phyloP scores from a whole-genome alignment of 2,113 vertebrate genomes.

The Phocoena phocoena region DNA sequence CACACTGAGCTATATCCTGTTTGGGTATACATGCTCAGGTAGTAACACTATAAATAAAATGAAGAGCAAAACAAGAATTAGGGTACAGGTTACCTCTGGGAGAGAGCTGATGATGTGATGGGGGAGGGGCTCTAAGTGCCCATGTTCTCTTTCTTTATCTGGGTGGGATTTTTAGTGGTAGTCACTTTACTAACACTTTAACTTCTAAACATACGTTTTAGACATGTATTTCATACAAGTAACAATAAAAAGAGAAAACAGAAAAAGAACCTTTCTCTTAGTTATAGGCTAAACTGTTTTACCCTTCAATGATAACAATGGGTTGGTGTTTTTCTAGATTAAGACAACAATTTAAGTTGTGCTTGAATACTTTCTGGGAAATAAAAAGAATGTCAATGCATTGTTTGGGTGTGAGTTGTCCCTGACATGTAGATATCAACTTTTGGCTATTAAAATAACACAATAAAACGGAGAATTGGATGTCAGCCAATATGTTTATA shows the following conservation, averaged over 20 bases:
- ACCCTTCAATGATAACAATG: neutral
- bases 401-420: conserved; percentile 26
- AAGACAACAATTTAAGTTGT: neutral
- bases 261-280: neutral
- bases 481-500: conserved; percentile 6
- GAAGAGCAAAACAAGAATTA: neutral
- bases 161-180: neutral
- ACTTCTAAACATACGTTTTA: neutral
- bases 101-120: neutral
- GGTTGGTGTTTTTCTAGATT: neutral
- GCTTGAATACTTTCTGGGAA: neutral
- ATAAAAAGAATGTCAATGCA: neutral
- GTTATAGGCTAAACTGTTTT: neutral
- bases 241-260: neutral
- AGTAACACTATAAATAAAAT: neutral
- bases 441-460: conserved; percentile 47
- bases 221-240: neutral
- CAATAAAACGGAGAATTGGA: neutral
- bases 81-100: neutral
- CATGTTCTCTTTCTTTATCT: neutral
- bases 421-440: neutral
- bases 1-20: neutral
- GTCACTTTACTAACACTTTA: neutral
- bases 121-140: neutral
- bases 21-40: neutral